Percentiles rank a stretch among this genome's conserved stretches.
phyloP scores from a whole-genome alignment of 2,888 invertebrate species.

The Mechanitis messenoides region DNA sequence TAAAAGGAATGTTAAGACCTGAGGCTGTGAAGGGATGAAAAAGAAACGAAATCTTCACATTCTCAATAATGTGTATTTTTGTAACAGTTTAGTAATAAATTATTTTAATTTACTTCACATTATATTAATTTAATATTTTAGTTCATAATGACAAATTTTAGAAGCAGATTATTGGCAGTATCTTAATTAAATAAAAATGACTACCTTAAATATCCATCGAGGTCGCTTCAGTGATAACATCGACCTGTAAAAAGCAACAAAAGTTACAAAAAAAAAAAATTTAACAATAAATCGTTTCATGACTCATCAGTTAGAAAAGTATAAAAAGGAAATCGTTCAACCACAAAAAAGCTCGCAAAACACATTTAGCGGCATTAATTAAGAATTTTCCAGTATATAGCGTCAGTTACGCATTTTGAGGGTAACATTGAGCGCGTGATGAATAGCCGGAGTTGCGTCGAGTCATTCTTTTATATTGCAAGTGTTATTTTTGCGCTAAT shows the following conservation, averaged over 20 bases:
- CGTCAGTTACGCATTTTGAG: constrained; percentile 11
- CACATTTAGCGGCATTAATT: constrained; percentile 5
- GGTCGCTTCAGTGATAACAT: constrained; percentile 28
- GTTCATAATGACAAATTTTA: too few species aligned
- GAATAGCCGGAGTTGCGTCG: constrained; percentile 44
- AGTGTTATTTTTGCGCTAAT: constrained; percentile 65
- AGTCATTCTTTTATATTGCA: constrained; percentile 71
- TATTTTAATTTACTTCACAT: too few species aligned
- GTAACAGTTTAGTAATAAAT: too few species aligned
- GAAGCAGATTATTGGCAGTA: neutral
- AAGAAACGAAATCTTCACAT: constrained; percentile 9
- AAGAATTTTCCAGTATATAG: constrained; percentile 6
- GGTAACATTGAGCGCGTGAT: constrained; percentile 34
- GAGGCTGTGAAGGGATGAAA: neutral
- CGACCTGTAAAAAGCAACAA: constrained; percentile 50
- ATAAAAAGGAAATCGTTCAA: neutral
- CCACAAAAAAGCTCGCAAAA: constrained; percentile 1
- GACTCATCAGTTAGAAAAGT: neutral
- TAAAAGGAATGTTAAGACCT: constrained; percentile 19
- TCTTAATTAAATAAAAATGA: neutral
- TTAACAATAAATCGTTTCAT: neutral
- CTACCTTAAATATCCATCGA: constrained; percentile 52
- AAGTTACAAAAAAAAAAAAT: neutral
- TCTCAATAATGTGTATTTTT: neutral
- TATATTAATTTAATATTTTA: too few species aligned